These are phyloP conservation scores for Apistogramma diplotaenia DNA, from an alignment of 2,113 vertebrate genomes.

Conservation along the genomic window DNA sequence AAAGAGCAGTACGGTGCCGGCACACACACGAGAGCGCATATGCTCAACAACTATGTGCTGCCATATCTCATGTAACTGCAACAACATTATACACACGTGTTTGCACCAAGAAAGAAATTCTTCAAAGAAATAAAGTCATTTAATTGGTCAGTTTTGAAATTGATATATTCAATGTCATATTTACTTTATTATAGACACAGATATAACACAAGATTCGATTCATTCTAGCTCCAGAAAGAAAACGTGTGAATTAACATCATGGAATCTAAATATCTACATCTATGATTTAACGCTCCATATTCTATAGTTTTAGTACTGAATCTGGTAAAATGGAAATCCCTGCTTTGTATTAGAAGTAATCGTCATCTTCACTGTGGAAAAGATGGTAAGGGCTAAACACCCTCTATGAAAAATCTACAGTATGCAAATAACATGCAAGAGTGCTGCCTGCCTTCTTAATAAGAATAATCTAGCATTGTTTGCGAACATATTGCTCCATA, in stretches of 20 bases:
- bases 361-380: not conserved
- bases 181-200: not conserved
- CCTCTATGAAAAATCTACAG: not conserved
- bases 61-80: not conserved
- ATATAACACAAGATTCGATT: too few species aligned
- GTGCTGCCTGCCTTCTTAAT: not conserved
- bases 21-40: not conserved
- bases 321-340: not conserved
- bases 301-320: not conserved
- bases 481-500: not conserved
- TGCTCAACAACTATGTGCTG: not conserved
- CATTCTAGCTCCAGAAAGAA: not conserved
- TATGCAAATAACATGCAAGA: not conserved
- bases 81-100: not conserved
- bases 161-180: not conserved
- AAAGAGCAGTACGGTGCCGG: slow-evolving; percentile 19
- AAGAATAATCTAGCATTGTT: not conserved
- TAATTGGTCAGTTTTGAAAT: not conserved
- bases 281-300: not conserved
- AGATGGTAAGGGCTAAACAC: not conserved
- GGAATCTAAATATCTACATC: not conserved
- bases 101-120: not conserved
- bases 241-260: not conserved
- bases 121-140: not conserved
- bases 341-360: not conserved